Percentiles rank a stretch among this genome's conserved stretches.
These are phyloP conservation scores for Melitaea cinxia DNA, from an alignment of 1,140 invertebrate genomes.

Conservation along the genomic window DNA sequence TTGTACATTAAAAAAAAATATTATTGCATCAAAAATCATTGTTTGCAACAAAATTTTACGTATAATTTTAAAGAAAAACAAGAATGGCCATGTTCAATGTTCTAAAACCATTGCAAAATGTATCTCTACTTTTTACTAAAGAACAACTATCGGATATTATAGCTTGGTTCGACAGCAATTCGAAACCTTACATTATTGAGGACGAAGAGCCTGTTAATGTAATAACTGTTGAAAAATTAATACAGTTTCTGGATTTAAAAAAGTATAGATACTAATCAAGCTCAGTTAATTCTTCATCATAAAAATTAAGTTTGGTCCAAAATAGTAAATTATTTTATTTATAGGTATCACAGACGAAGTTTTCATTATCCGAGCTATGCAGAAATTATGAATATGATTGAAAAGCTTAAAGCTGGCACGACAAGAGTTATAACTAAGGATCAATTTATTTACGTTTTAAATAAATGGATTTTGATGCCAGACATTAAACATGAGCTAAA, in stretches of 20 bases:
- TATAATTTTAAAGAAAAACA: background rate
- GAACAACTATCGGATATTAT: conserved; percentile 57
- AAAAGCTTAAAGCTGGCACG: conserved; percentile 56
- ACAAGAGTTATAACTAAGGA: conserved; percentile 60
- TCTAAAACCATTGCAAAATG: conserved; percentile 54
- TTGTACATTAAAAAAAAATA: no score
- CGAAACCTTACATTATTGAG: conserved; percentile 53
- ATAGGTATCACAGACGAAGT: conserved; percentile 64
- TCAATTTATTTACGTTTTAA: conserved; percentile 66
- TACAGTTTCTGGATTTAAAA: conserved; percentile 59
- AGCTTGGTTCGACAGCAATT: conserved; percentile 61
- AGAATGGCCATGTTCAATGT: conserved; percentile 47
- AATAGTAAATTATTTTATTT: conserved; percentile 21
- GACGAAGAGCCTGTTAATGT: conserved; percentile 53
- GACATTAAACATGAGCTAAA: conserved; percentile 65
- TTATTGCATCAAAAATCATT: no score
- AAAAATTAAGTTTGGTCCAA: background rate
- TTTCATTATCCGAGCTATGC: conserved; percentile 67
- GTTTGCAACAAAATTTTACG: no score
- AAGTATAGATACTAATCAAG: conserved; percentile 49
- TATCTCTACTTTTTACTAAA: conserved; percentile 52
- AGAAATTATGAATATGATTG: conserved; percentile 65
- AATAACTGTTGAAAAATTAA: conserved; percentile 62
- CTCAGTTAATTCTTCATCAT: background rate
- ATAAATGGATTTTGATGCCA: conserved; percentile 55